Evolutionary conservation across 2,888 invertebrate genomes (phyloP), one percentile per base, ranked within the genome.

Genomic region (Eristalis arbustorum): DNA sequence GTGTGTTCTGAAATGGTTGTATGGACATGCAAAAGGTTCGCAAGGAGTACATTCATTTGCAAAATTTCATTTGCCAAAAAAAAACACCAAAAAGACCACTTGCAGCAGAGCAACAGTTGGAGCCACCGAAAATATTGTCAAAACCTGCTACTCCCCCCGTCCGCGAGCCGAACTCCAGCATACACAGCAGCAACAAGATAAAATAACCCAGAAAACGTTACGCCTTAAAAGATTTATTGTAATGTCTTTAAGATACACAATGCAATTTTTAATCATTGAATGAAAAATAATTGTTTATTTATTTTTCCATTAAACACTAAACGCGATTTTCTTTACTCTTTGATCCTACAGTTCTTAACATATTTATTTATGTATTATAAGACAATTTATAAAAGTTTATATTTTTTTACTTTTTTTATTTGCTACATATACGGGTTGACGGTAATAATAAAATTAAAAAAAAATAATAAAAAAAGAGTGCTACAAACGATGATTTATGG

Each of bases 171-270:
- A 37, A 8, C 1, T 0, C 11, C 11, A 34, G n/a, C 14, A n/a
- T 8, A 3, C 22, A 37, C 8, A 14, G 8, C 31, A 42, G 18
- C 6, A 31, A 22, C 61, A 31, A 72, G 28, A 22, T 25, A n/a
- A 64, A 59, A 59, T 13, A 59, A 22, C 4, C 25, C 13, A n/a
- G 22, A 25, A 13, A 1, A 0, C 8, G 31, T 57, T 78, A 77
- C 59, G 74, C 42, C 74, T 81, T 85, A 85, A 78, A 73, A 77
- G 77, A 77, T 85, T 87, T 87, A 75, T 87, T 87, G 78, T 82
- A 72, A 83, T 87, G 87, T 83, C 82, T 87, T 83, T 77, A 82
- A 77, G 71, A 78, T 87, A 74, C 85, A 85, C 68, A 78, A 71
- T 23, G 49, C 37, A 73, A 34, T 49, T 64, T 23, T 64, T 68